Evolutionary conservation across 53 echinoderm and acorn worm species (phyloP).

Genomic region (Holothuria leucospilota): DNA sequence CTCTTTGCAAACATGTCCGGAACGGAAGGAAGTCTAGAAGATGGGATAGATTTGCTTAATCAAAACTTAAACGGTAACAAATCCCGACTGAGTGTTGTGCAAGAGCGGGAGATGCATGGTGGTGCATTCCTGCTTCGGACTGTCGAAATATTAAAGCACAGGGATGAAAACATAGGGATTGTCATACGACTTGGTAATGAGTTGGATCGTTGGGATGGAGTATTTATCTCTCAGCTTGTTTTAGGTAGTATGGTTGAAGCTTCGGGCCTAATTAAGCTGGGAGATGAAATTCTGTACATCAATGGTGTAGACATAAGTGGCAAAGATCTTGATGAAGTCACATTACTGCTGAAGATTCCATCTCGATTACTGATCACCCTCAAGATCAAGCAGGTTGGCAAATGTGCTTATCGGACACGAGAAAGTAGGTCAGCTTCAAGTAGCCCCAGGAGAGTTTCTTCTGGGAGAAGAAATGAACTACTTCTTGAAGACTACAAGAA

Average conservation of each 20-base stretch:
- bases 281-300: constrained; percentile 97
- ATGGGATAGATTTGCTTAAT: constrained; percentile 46
- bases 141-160: constrained; percentile 94
- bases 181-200: constrained; percentile 95
- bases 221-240: constrained; percentile 88
- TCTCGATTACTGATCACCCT: constrained; percentile 90
- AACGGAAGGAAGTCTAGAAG: constrained; percentile 51
- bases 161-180: constrained; percentile 92
- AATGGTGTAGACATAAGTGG: constrained; percentile 91
- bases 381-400: constrained; percentile 89
- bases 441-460: constrained; percentile 62
- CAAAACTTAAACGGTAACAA: constrained; percentile 64
- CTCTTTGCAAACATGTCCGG: constrained; percentile 85
- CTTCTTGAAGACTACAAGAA: constrained; percentile 30
- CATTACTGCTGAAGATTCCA: constrained; percentile 90
- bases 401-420: constrained; percentile 78
- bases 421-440: constrained; percentile 64
- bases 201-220: constrained; percentile 82
- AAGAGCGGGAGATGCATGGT: constrained; percentile 96
- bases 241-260: constrained; percentile 93
- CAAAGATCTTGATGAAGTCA: constrained; percentile 94
- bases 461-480: constrained; percentile 14
- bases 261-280: constrained; percentile 83
- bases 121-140: constrained; percentile 93
- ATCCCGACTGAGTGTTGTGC: constrained; percentile 80